Evolutionary conservation across 2,888 invertebrate species (phyloP).

Genomic region (Apocheima hispidaria): DNA sequence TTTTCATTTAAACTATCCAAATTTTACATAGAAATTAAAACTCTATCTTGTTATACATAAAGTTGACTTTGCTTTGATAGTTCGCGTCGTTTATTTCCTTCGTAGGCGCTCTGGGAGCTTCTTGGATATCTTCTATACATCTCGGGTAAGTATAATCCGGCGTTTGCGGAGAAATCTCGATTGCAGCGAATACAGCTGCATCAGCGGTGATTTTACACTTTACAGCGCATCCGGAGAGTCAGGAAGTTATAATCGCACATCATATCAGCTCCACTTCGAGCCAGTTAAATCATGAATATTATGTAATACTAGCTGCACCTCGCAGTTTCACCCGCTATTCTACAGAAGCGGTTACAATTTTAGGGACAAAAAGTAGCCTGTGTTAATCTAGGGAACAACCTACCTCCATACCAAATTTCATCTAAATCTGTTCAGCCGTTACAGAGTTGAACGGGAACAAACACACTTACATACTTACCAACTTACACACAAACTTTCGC

Average conservation of each 20-base stretch:
- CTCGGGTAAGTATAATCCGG: conserved; percentile 51
- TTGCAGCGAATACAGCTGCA: conserved; percentile 56
- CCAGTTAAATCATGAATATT: not conserved
- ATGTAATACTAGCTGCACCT: too few relatives aligned
- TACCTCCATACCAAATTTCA: too few relatives aligned
- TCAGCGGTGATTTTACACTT: conserved; percentile 55
- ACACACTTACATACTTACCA: too few relatives aligned
- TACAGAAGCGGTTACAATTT: too few relatives aligned
- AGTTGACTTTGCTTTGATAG: conserved; percentile 23
- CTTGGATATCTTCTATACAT: conserved; percentile 50
- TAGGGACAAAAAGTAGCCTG: too few relatives aligned
- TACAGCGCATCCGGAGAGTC: conserved; percentile 11
- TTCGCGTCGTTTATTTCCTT: conserved; percentile 38
- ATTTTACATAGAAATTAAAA: conserved; percentile 16
- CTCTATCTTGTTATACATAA: not conserved
- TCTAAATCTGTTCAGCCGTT: too few relatives aligned
- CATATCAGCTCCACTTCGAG: not conserved
- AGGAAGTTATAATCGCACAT: not conserved
- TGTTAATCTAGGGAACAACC: too few relatives aligned
- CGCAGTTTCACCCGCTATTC: too few relatives aligned
- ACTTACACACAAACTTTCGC: too few relatives aligned
- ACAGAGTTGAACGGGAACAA: too few relatives aligned
- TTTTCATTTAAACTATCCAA: conserved; percentile 41
- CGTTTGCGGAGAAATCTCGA: conserved; percentile 53
- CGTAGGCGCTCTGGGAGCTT: conserved; percentile 39